A percentile compares a stretch with the other conserved stretches of the same genome.
phyloP scores from a whole-genome alignment of 2,113 vertebrate species.

The Nanorana parkeri region DNA sequence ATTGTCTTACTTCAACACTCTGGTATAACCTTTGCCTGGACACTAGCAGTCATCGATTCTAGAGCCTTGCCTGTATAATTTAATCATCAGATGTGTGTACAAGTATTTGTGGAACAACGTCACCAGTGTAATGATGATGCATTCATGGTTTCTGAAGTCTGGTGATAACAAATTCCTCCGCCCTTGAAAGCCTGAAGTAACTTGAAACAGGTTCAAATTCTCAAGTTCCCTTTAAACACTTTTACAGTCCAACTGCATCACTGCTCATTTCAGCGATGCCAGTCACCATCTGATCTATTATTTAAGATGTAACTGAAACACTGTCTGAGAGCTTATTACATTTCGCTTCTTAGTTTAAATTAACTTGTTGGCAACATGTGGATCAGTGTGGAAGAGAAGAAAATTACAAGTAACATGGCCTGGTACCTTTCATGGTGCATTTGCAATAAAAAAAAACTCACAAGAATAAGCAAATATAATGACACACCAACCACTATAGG shows the following conservation, averaged over 20 bases:
- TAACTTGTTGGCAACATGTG: too few relatives aligned
- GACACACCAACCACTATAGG: too few relatives aligned
- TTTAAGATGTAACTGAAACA: conserved; percentile 1
- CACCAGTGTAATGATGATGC: background rate
- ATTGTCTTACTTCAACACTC: too few relatives aligned
- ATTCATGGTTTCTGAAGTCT: background rate
- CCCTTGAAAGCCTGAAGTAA: conserved; percentile 27
- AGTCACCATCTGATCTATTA: conserved; percentile 22
- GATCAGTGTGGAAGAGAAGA: too few relatives aligned
- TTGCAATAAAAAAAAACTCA: too few relatives aligned
- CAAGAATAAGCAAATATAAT: too few relatives aligned
- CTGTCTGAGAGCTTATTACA: background rate
- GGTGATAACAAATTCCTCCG: conserved; percentile 7
- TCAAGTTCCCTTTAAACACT: conserved; percentile 20
- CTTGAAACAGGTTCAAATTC: conserved; percentile 11
- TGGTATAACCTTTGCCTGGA: too few relatives aligned
- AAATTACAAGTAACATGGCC: too few relatives aligned
- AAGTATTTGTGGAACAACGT: too few relatives aligned
- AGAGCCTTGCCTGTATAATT: too few relatives aligned
- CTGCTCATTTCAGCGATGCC: background rate
- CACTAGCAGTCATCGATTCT: too few relatives aligned
- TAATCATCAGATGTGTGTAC: background rate
- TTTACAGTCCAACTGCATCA: conserved; percentile 1
- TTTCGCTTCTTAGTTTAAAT: background rate
- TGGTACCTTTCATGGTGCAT: too few relatives aligned